Conservation (phyloP, 1,140 invertebrate genomes). For the Teleogryllus occipitalis region DNA sequence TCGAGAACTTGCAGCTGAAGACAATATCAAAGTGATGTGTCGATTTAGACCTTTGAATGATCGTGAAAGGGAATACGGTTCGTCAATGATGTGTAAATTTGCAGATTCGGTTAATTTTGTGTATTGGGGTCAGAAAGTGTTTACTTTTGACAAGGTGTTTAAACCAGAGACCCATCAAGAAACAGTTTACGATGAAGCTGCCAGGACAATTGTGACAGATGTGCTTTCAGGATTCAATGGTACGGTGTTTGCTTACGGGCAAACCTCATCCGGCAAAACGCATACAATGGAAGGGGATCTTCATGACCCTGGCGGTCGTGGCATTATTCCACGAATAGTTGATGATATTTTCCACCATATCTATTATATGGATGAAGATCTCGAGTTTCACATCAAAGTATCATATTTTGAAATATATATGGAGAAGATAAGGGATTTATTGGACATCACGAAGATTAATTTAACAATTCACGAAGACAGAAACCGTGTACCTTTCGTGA, state of each 20-base stretch:
- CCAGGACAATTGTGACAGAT: slow-evolving; percentile 89
- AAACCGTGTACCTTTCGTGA: slow-evolving; percentile 97
- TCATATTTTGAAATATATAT: slow-evolving; percentile 99
- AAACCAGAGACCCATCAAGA: slow-evolving; percentile 97
- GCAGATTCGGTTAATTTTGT: slow-evolving; percentile 91
- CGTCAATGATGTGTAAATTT: slow-evolving; percentile 97
- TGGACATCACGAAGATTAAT: slow-evolving; percentile 98
- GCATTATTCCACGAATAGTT: slow-evolving; percentile 98
- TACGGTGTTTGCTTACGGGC: slow-evolving; percentile 99
- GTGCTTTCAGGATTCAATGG: slow-evolving; percentile 98
- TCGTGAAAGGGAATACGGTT: slow-evolving; percentile 94
- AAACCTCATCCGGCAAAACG: slow-evolving; percentile 99
- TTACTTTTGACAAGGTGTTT: slow-evolving; percentile 98
- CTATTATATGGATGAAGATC: slow-evolving; percentile 97
- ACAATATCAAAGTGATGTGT: slow-evolving; percentile 97
- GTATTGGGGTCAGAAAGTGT: slow-evolving; percentile 95
- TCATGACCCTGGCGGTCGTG: slow-evolving; percentile 84
- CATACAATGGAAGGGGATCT: slow-evolving; percentile 99
- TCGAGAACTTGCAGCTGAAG: slow-evolving; percentile 85
- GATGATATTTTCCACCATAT: slow-evolving; percentile 99
- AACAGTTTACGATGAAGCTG: slow-evolving; percentile 95
- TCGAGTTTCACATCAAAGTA: slow-evolving; percentile 99
- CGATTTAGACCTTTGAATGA: slow-evolving; percentile 97
- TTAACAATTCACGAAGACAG: slow-evolving; percentile 99
- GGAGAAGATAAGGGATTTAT: slow-evolving; percentile 98